Percentiles rank a stretch among this genome's conserved stretches.
Evolutionary conservation across 92 coral and sea anemone species (phyloP).

Genomic region (Epizoanthus scotinus): DNA sequence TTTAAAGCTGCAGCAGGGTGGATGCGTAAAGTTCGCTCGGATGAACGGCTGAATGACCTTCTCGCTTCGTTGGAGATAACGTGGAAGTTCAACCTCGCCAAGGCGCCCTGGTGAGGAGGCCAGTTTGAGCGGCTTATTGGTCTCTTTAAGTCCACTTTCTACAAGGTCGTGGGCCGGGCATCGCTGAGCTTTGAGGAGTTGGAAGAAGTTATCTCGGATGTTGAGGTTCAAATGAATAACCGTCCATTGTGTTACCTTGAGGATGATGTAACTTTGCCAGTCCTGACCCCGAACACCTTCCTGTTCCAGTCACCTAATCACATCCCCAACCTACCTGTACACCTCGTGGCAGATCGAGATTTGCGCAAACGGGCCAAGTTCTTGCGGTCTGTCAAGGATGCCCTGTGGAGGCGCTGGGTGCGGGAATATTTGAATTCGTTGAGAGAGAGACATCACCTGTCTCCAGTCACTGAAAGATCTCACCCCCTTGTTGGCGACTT

Average conservation of each 20-base stretch:
- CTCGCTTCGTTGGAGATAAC: no score
- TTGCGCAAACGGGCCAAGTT: conserved; percentile 4
- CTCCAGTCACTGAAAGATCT: neutral
- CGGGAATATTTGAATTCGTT: neutral
- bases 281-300: neutral
- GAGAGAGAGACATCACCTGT: neutral
- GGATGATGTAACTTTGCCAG: neutral
- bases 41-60: no score
- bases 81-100: neutral
- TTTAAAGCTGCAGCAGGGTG: neutral
- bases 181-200: neutral
- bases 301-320: neutral
- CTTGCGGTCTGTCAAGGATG: neutral
- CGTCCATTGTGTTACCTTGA: neutral
- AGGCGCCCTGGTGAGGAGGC: conserved; percentile 3
- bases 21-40: no score
- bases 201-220: neutral
- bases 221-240: no score
- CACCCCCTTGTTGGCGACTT: neutral
- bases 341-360: neutral
- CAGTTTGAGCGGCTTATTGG: neutral
- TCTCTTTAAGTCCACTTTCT: neutral
- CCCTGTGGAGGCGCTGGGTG: conserved; percentile 2
- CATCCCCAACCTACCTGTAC: neutral
- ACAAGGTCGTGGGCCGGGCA: neutral